Evolutionary conservation across 2,113 vertebrate genomes (phyloP), one percentile per base, ranked within the genome.

Genomic region (Poeciliopsis turrubarensis): DNA sequence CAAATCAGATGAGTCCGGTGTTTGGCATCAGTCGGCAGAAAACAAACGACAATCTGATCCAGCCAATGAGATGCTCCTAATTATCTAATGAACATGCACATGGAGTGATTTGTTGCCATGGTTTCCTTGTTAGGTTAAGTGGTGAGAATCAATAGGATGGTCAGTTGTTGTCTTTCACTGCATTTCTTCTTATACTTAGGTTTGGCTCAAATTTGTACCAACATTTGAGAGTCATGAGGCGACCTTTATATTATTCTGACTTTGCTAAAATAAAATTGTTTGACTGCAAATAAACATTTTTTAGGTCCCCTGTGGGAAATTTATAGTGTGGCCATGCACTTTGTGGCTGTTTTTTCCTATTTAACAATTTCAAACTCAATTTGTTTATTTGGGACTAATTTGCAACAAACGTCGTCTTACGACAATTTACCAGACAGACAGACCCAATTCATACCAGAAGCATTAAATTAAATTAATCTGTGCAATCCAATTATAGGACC

Each of bases 111-210:
- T 95, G 94, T 94, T 92, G 90, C 90, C 83, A 91, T 88, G 87
- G 87, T 70, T 82, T 87, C 83, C 94, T 94, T 91, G 94, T 94
- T 95, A 94, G 92, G 92, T 92, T 94, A 95, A 95, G 94, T 95
- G 92, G 93, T 89, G 89, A 74, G 79, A 93, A 94, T 94, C 83
- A 92, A 94, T 93, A 87, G 84, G 89, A 84, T 44, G 51, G 63
- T 88, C 77, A 82, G 85, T 83, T 74, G 86, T 75, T 68, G 75
- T 80, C 71, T 91, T 79, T 80, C 72, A 70, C 75, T 70, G 44
- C 60, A 80, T 89, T 79, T 86, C 32, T 72, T 76, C 72, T 67
- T 68, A 41, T 79, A 41, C 63, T 60, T n/a, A 22, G 39, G 9
- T 81, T 69, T 44, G 41, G 32, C 30, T 62, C 2, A 54, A 63